Conservation (phyloP, 2,888 invertebrate genomes). For the Prosopocoilus inquinatus region DNA sequence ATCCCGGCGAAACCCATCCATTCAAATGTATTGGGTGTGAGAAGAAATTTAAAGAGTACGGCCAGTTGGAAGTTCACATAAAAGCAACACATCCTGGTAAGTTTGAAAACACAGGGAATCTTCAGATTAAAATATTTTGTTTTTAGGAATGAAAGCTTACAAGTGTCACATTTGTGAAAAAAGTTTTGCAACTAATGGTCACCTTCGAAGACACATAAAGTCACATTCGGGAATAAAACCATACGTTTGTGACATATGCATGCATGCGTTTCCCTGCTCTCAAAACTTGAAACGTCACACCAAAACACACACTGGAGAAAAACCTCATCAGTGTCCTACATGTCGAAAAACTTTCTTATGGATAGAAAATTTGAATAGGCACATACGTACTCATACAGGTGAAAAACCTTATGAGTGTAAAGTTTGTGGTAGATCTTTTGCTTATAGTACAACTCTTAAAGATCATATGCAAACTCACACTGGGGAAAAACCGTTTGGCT, state of each 20-base stretch:
- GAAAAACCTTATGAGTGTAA: conserved; percentile 42
- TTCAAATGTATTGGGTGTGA: conserved; percentile 40
- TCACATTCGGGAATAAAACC: conserved; percentile 43
- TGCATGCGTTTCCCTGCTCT: conserved; percentile 38
- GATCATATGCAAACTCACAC: conserved; percentile 43
- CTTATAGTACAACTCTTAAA: conserved; percentile 44
- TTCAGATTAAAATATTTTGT: too few species aligned
- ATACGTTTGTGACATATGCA: conserved; percentile 39
- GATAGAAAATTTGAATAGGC: conserved; percentile 39
- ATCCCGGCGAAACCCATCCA: conserved; percentile 33
- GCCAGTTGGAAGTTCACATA: conserved; percentile 35
- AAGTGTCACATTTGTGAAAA: conserved; percentile 42
- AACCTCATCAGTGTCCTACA: conserved; percentile 38
- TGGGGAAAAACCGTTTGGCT: conserved; percentile 41
- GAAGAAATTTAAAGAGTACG: conserved; percentile 37
- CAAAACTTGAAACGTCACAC: conserved; percentile 43
- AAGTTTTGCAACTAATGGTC: conserved; percentile 37
- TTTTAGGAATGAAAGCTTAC: conserved; percentile 27
- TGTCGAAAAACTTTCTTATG: conserved; percentile 40
- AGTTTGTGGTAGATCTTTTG: conserved; percentile 40
- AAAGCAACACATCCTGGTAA: conserved; percentile 32
- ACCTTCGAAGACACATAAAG: conserved; percentile 41
- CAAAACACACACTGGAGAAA: conserved; percentile 44
- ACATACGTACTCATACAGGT: conserved; percentile 42
- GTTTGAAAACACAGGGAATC: too few species aligned